Conservation (phyloP, 2,797 vertebrate genomes). For the Pseudochirops cupreus region DNA sequence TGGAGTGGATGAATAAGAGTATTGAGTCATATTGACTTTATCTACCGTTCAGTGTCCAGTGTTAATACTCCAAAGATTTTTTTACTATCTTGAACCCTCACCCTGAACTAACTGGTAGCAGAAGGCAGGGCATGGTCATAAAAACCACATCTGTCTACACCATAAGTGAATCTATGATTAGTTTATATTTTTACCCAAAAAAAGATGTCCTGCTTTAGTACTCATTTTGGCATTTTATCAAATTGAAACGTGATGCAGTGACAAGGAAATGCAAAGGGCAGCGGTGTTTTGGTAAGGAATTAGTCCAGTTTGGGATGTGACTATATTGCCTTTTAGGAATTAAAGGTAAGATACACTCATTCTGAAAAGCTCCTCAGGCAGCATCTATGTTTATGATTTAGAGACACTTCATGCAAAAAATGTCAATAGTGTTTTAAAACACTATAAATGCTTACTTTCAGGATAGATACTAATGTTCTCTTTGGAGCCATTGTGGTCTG, state of each 20-base stretch:
- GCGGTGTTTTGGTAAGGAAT: slow-evolving; percentile 52
- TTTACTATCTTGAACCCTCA: not conserved
- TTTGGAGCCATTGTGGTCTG: slow-evolving; percentile 74
- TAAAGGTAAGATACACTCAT: slow-evolving; percentile 27
- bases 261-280: slow-evolving; percentile 35
- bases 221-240: slow-evolving; percentile 62
- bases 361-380: slow-evolving; percentile 47
- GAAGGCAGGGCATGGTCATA: not conserved
- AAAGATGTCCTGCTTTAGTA: not conserved
- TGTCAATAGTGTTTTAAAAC: slow-evolving; percentile 74
- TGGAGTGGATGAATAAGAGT: not conserved
- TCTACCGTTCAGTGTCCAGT: not conserved
- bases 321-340: slow-evolving; percentile 36
- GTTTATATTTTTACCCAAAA: slow-evolving; percentile 48
- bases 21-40: not conserved
- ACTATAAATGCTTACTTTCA: slow-evolving; percentile 69
- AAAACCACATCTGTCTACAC: not conserved
- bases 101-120: not conserved
- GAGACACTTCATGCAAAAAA: slow-evolving; percentile 66
- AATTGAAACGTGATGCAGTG: slow-evolving; percentile 23
- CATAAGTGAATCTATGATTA: slow-evolving; percentile 32
- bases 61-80: not conserved
- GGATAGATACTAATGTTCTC: slow-evolving; percentile 73
- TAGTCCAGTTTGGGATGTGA: slow-evolving; percentile 1
- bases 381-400: slow-evolving; percentile 24